Base-by-base conservation (phyloP, 1,140 invertebrate species). In the Pygmarrhopalites habei region DNA sequence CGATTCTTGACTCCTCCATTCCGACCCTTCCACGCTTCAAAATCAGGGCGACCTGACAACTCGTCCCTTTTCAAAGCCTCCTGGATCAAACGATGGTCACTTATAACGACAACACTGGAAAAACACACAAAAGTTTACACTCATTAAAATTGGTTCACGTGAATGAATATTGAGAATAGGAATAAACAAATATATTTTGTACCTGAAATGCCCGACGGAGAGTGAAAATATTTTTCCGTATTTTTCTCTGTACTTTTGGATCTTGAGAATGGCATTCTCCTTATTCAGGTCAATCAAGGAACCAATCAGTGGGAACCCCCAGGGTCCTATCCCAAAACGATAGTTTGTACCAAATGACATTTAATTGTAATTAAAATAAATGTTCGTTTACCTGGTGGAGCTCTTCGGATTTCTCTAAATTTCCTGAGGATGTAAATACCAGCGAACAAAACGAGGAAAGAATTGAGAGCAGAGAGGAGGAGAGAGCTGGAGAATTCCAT, bases 221-320 rank as follows among this genome's bases (percentile, higher is more conserved):
- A 65, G 1, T 1, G 57, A 60, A 41, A 59, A 65, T 25, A 65
- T 35, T 23, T 60, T 60, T 15, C 63, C 63, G 43, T 60, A 65
- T 26, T 44, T 60, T 32, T 65, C 21, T 32, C 35, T 35, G 17
- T 55, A 65, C n/a, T 41, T 60, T n/a, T 46, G 21, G n/a, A 59
- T 23, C 25, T 65, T 35, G 2, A 14, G 21, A 1, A 65, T 15
- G 1, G 47, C 10, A 65, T 59, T 60, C 0, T 10, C 28, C 3
- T 30, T 60, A 7, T 25, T 3, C 23, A 65, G 5, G 17, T 55
- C n/a, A 2, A 30, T 2, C 49, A 65, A 19, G 14, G 29, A 44
- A 0, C 63, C 63, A 1, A 65, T 26, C 15, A 59, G 1, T 21
- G 63, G 63, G 0, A 25, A 35, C 15, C 57, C 57, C 63, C 63